Percentiles rank a stretch among this genome's conserved stretches.
Conservation (phyloP, 2,113 vertebrate species). For the Dolichotis patagonum region DNA sequence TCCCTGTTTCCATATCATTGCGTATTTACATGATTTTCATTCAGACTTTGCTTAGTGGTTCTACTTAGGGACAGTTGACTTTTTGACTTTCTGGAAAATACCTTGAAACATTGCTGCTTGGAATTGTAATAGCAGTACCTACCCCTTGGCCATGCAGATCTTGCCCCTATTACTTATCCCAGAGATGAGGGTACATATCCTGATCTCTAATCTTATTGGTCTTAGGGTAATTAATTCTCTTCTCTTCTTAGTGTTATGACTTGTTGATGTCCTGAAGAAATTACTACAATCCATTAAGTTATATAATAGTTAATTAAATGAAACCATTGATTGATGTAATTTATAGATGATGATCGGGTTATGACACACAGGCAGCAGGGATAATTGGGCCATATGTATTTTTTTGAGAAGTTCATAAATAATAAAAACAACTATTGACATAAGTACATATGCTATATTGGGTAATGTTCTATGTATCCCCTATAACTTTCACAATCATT, state of each 20-base stretch:
- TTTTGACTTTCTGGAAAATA: constrained; percentile 29
- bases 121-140: not conserved
- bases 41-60: not conserved
- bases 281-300: not conserved
- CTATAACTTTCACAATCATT: not conserved
- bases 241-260: not conserved
- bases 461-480: not conserved
- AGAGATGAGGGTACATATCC: not conserved
- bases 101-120: not conserved
- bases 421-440: not conserved
- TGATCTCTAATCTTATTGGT: not conserved
- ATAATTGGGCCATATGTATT: not conserved
- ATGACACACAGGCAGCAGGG: not conserved
- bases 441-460: not conserved
- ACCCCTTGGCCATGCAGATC: not conserved
- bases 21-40: not conserved
- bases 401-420: constrained; percentile 15
- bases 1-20: not conserved
- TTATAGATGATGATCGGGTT: not conserved
- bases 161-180: not conserved
- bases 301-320: constrained; percentile 20
- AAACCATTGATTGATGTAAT: not conserved
- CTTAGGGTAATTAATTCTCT: not conserved
- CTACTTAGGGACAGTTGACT: not conserved
- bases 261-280: constrained; percentile 4